phyloP scores from a whole-genome alignment of 2,888 invertebrate genomes.

The Amorpha juglandis region DNA sequence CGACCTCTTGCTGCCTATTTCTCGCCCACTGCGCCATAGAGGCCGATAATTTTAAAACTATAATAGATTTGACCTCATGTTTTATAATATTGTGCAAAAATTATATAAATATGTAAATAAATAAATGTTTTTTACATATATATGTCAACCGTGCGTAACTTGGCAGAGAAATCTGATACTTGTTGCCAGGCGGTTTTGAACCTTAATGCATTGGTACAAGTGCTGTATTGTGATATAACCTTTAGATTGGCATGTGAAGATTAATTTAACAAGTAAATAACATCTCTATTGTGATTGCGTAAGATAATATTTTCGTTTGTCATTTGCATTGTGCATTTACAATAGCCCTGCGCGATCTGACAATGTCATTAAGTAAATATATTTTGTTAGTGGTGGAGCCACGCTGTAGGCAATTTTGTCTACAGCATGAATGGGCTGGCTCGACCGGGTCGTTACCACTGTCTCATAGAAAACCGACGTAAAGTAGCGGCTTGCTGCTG shows the following conservation, averaged over 20 bases:
- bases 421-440: too few relatives aligned
- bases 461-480: too few relatives aligned
- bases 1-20: too few relatives aligned
- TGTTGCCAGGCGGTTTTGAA: slow-evolving; percentile 4
- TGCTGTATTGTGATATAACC: background rate
- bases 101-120: slow-evolving; percentile 7
- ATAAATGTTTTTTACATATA: slow-evolving; percentile 15
- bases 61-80: background rate
- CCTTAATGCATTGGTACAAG: background rate
- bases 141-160: background rate
- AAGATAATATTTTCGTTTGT: background rate
- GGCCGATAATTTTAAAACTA: background rate
- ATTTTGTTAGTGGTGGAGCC: too few relatives aligned
- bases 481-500: too few relatives aligned
- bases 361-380: too few relatives aligned
- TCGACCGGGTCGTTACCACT: too few relatives aligned
- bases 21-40: too few relatives aligned
- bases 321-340: background rate
- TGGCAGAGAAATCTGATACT: background rate
- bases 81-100: slow-evolving; percentile 16
- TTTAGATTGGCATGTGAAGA: background rate
- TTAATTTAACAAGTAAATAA: slow-evolving; percentile 19
- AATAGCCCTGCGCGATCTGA: background rate
- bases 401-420: too few relatives aligned
- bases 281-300: background rate